These are phyloP conservation scores for Exocentrus adspersus DNA, from an alignment of 2,888 invertebrate genomes.

Conservation along the genomic window DNA sequence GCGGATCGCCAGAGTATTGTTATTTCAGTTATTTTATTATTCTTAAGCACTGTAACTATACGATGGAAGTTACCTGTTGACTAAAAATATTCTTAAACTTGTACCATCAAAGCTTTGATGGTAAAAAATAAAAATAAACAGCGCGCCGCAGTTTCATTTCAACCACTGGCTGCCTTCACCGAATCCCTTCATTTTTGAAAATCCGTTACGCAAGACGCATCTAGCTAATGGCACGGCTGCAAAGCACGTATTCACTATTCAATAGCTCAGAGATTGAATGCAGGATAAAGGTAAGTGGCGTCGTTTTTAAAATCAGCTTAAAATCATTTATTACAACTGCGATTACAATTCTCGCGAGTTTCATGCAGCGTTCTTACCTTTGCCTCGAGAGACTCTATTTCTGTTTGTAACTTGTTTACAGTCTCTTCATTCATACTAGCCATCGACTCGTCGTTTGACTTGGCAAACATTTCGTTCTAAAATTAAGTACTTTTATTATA, in stretches of 20 bases:
- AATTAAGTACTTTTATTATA: background rate
- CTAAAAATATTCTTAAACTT: conserved; percentile 37
- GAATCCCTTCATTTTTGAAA: no score
- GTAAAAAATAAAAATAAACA: conserved; percentile 43
- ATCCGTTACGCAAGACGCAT: no score
- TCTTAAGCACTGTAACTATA: conserved; percentile 28
- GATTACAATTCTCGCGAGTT: background rate
- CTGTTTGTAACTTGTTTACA: conserved; percentile 7
- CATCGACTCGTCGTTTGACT: conserved; percentile 14
- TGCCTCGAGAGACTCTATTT: conserved; percentile 10
- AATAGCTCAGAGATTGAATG: no score
- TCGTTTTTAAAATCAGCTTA: no score
- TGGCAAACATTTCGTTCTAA: conserved; percentile 12
- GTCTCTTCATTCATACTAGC: conserved; percentile 5
- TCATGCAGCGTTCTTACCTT: background rate
- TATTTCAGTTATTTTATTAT: conserved; percentile 33
- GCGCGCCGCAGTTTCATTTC: conserved; percentile 10
- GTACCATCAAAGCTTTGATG: conserved; percentile 42
- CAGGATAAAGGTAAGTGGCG: no score
- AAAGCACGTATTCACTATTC: no score
- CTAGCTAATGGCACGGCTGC: no score
- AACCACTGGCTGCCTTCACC: background rate
- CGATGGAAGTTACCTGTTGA: conserved; percentile 32
- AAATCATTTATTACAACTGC: background rate
- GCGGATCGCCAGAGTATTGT: conserved; percentile 37